Conservation (phyloP, 1,140 invertebrate genomes). For the Platyura marginata region DNA sequence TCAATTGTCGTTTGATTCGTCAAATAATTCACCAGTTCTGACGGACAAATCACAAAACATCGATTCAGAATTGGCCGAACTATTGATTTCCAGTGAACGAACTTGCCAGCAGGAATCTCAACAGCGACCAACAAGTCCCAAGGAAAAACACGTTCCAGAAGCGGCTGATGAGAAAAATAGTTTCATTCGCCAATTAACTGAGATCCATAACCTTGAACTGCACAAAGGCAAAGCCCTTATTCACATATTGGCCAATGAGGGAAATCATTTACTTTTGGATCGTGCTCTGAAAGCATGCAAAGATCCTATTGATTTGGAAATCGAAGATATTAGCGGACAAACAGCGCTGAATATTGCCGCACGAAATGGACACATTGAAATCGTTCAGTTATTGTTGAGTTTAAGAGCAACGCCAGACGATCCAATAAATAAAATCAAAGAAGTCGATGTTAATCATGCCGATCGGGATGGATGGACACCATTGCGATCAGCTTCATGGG, state of each 20-base stretch:
- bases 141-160: conserved; percentile 12
- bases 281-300: conserved; percentile 37
- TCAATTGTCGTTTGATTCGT: conserved; percentile 19
- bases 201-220: conserved; percentile 31
- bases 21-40: conserved; percentile 21
- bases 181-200: conserved; percentile 9
- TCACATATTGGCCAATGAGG: conserved; percentile 57
- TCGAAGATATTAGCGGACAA: conserved; percentile 54
- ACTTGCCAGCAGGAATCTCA: conserved; percentile 21
- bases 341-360: conserved; percentile 70
- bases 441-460: conserved; percentile 60
- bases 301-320: conserved; percentile 36
- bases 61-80: conserved; percentile 21
- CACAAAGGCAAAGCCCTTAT: conserved; percentile 44
- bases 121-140: conserved; percentile 16
- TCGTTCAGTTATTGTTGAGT: conserved; percentile 37
- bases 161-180: not conserved
- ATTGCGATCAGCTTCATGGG: conserved; percentile 74
- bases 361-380: conserved; percentile 55
- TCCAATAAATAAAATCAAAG: conserved; percentile 26
- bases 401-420: conserved; percentile 19
- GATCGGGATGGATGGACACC: conserved; percentile 85
- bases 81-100: conserved; percentile 20
- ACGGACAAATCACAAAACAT: conserved; percentile 23
- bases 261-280: conserved; percentile 41